A percentile compares a stretch with the other conserved stretches of the same genome.
phyloP scores from a whole-genome alignment of 35 echinoderm and acorn worm species.

The Apostichopus californicus region DNA sequence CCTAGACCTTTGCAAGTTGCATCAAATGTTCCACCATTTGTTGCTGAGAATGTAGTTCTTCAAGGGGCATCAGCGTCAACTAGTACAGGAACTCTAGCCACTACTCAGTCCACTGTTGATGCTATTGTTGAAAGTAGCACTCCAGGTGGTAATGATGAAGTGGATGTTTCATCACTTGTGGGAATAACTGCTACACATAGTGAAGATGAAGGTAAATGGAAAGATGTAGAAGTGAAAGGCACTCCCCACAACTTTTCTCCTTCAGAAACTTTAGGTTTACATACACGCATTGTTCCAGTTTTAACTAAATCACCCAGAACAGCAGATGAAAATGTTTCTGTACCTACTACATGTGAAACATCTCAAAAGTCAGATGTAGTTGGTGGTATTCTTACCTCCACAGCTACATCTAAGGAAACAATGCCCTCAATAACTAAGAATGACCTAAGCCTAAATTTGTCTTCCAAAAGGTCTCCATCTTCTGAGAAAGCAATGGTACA shows the following conservation, averaged over 20 bases:
- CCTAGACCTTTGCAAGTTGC: not conserved
- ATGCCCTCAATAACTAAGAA: too few relatives aligned
- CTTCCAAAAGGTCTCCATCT: too few relatives aligned
- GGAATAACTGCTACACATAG: not conserved
- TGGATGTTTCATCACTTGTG: not conserved
- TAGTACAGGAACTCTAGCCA: not conserved
- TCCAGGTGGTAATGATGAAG: not conserved
- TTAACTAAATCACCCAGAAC: not conserved
- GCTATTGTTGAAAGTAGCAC: not conserved
- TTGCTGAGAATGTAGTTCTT: not conserved
- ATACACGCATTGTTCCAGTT: not conserved
- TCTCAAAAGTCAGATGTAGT: not conserved
- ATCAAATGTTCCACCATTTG: not conserved
- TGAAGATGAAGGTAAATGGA: not conserved
- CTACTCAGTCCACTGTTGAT: not conserved
- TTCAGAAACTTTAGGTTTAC: not conserved
- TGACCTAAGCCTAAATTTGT: too few relatives aligned
- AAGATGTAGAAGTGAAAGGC: not conserved
- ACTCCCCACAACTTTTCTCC: not conserved
- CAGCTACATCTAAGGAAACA: not conserved
- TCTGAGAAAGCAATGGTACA: not conserved
- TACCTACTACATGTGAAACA: not conserved
- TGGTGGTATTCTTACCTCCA: not conserved
- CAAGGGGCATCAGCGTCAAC: not conserved
- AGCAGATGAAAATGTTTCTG: not conserved